A percentile compares a stretch with the other conserved stretches of the same genome.
Evolutionary conservation across 2,888 invertebrate genomes (phyloP).

Genomic region (Habroteleia sp.): DNA sequence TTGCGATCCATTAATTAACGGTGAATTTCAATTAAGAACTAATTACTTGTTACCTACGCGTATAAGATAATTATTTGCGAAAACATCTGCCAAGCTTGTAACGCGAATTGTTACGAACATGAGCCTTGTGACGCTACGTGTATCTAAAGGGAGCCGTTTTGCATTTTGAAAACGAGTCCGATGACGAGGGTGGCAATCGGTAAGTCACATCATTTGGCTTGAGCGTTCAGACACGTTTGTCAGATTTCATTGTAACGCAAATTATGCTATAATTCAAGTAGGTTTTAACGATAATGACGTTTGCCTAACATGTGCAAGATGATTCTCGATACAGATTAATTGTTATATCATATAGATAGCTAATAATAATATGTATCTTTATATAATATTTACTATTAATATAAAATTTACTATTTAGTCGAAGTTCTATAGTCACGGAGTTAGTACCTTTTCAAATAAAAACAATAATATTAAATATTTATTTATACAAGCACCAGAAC

Average conservation of each 20-base stretch:
- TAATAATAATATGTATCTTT: no score
- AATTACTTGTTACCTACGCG: slow-evolving; percentile 71
- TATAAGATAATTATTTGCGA: slow-evolving; percentile 72
- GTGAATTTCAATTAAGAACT: slow-evolving; percentile 75
- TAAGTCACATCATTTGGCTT: slow-evolving; percentile 54
- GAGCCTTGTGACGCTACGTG: slow-evolving; percentile 72
- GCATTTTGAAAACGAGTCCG: slow-evolving; percentile 66
- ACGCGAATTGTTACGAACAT: slow-evolving; percentile 68
- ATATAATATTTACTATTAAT: no score
- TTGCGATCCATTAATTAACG: slow-evolving; percentile 35
- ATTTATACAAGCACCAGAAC: no score
- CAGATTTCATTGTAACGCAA: slow-evolving; percentile 40
- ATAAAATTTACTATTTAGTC: no score
- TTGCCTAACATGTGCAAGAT: no score
- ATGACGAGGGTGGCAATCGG: slow-evolving; percentile 53
- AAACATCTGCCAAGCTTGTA: slow-evolving; percentile 74
- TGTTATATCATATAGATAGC: no score
- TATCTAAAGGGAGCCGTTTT: slow-evolving; percentile 63
- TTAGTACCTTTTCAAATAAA: no score
- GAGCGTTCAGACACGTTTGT: slow-evolving; percentile 42
- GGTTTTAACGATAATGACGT: slow-evolving; percentile 27
- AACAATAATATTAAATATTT: no score
- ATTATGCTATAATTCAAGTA: slow-evolving; percentile 8
- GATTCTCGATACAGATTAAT: no score
- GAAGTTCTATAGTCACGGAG: no score